Conservation (phyloP, 2,797 vertebrate species). For the Thalassophryne amazonica region DNA sequence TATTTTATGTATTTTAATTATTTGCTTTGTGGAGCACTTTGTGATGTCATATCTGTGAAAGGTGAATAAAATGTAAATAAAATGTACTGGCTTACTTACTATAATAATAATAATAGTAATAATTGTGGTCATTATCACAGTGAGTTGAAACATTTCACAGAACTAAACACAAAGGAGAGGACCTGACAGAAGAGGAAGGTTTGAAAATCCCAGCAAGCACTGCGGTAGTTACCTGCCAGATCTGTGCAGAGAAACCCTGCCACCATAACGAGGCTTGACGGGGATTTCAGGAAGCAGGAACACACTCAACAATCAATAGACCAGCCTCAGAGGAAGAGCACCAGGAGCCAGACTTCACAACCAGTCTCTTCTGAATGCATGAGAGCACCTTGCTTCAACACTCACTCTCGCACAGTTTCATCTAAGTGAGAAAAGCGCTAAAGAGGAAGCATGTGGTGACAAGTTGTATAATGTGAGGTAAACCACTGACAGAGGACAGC, state of each 20-base stretch:
- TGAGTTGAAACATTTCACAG: no score
- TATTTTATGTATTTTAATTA: no score
- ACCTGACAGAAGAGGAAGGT: neutral
- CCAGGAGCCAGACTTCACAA: constrained; percentile 52
- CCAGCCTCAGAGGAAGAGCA: constrained; percentile 49
- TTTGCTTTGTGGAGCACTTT: no score
- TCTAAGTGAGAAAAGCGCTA: constrained; percentile 45
- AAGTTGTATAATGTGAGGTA: constrained; percentile 49
- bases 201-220: constrained; percentile 29
- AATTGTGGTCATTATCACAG: no score
- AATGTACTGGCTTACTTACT: no score
- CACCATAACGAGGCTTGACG: constrained; percentile 54
- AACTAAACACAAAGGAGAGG: neutral
- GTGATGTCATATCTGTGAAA: no score
- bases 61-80: no score
- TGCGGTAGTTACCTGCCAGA: constrained; percentile 42
- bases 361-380: constrained; percentile 56
- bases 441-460: constrained; percentile 53
- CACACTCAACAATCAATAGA: constrained; percentile 66
- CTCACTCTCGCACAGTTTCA: constrained; percentile 46
- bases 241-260: constrained; percentile 24
- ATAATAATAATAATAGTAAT: no score
- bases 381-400: constrained; percentile 33
- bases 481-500: constrained; percentile 50
- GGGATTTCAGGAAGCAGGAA: constrained; percentile 63